Evolutionary conservation across 2,797 vertebrate genomes (phyloP).

Genomic region (Dipus sagitta): DNA sequence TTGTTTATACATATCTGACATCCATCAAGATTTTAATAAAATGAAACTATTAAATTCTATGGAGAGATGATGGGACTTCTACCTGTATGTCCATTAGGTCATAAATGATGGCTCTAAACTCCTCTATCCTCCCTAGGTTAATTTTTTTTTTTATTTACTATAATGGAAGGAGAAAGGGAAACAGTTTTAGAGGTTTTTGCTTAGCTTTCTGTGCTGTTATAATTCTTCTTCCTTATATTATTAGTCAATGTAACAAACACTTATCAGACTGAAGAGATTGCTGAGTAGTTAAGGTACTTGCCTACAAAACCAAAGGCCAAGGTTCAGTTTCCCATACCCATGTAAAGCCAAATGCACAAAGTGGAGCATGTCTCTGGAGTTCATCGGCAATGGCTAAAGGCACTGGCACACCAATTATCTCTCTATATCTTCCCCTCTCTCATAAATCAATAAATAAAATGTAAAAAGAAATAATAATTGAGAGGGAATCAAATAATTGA

Average conservation of each 20-base stretch:
- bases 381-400: too few relatives aligned
- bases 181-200: not conserved
- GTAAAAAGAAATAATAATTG: too few relatives aligned
- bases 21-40: not conserved
- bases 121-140: not conserved
- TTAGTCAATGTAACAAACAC: not conserved
- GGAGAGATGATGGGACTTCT: not conserved
- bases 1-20: not conserved
- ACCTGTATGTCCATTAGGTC: not conserved
- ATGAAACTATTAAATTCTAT: not conserved
- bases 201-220: not conserved
- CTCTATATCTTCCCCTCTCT: too few relatives aligned
- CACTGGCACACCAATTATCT: too few relatives aligned
- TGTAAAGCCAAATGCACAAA: too few relatives aligned
- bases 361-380: too few relatives aligned
- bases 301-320: too few relatives aligned
- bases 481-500: not conserved
- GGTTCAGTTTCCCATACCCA: too few relatives aligned
- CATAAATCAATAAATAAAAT: too few relatives aligned
- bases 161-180: not conserved
- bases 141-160: not conserved
- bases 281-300: too few relatives aligned
- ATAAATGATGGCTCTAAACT: not conserved
- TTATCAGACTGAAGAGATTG: not conserved
- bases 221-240: not conserved